A percentile compares a stretch with the other conserved stretches of the same genome.
phyloP scores from a whole-genome alignment of 2,888 invertebrate genomes.

The Conistra vaccinii region DNA sequence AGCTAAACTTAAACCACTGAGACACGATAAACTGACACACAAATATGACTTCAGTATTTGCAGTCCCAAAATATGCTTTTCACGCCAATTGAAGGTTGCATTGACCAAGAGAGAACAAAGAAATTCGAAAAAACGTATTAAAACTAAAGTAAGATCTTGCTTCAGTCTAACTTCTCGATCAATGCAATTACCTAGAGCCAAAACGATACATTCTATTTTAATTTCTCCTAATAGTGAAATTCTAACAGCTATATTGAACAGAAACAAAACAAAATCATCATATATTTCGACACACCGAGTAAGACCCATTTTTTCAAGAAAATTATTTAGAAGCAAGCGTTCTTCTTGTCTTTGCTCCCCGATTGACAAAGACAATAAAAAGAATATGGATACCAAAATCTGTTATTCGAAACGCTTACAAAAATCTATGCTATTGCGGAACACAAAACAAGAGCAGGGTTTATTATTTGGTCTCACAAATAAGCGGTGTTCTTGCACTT shows the following conservation, averaged over 20 bases:
- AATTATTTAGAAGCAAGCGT: neutral
- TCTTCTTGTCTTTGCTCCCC: neutral
- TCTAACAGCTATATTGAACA: conserved; percentile 11
- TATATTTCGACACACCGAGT: neutral
- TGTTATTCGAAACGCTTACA: neutral
- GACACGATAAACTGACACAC: neutral
- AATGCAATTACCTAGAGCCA: conserved; percentile 58
- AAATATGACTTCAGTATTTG: conserved; percentile 15
- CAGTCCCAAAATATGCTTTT: neutral
- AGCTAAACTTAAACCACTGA: neutral
- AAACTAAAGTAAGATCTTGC: conserved; percentile 10
- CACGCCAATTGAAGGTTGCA: neutral
- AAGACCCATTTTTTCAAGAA: conserved; percentile 9
- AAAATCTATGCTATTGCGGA: neutral
- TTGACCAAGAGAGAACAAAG: conserved; percentile 14
- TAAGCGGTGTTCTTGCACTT: conserved; percentile 16
- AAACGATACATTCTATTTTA: conserved; percentile 67
- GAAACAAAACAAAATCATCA: conserved; percentile 13
- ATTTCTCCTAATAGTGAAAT: conserved; percentile 48
- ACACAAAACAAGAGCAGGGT: conserved; percentile 2
- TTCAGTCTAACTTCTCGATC: conserved; percentile 18
- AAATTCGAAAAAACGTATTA: conserved; percentile 15
- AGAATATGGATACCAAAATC: neutral
- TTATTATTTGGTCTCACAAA: conserved; percentile 17
- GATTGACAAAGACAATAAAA: conserved; percentile 9